Evolutionary conservation across 2,797 vertebrate genomes (phyloP), one percentile per base, ranked within the genome.

Genomic region (Paedocypris micromegethes): DNA sequence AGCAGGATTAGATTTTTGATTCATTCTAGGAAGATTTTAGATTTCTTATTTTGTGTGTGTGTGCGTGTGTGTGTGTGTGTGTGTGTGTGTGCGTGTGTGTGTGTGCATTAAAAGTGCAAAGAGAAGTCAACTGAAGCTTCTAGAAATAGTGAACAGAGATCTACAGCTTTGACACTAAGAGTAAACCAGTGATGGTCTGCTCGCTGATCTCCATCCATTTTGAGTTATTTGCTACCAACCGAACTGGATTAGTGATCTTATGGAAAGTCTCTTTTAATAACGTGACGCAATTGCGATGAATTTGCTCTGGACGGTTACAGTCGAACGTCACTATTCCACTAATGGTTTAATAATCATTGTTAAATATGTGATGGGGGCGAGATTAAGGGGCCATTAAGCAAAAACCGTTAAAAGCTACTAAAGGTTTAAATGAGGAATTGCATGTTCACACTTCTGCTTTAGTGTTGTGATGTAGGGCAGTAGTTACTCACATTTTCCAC

Each of bases 1-100:
- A 82, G 73, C 74, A 79, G 86, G 89, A 90, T 91, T 91, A 91
- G 78, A 85, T 72, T 61, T 77, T 66, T 78, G 79, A 49, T 51
- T 79, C 82, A 75, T 83, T 80, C 84, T 83, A 83, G 86, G 83
- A 86, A 80, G 70, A 88, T 88, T 89, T 92, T 91, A 90, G 77
- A 56, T 56, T 81, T 83, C 74, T 78, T 73, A 79, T 86, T 80
- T 78, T 85, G 85, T 83, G 77, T 85, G 23, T 23, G 23, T 23
- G 23, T 23, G 23, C 23, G 23, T 23, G 23, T 23, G 23, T 23
- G 23, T 23, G 23, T 23, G 23, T 23, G 23, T 23, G 23, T 23
- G 23, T 23, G 23, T 23, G 23, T 23, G 23, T 23, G 23, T 23
- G 23, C 1, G 23, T 23, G 23, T 23, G 23, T 23, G 23, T 23